Evolutionary conservation across 2,113 vertebrate genomes (phyloP), one percentile per base, ranked within the genome.

Genomic region (Tyto alba): DNA sequence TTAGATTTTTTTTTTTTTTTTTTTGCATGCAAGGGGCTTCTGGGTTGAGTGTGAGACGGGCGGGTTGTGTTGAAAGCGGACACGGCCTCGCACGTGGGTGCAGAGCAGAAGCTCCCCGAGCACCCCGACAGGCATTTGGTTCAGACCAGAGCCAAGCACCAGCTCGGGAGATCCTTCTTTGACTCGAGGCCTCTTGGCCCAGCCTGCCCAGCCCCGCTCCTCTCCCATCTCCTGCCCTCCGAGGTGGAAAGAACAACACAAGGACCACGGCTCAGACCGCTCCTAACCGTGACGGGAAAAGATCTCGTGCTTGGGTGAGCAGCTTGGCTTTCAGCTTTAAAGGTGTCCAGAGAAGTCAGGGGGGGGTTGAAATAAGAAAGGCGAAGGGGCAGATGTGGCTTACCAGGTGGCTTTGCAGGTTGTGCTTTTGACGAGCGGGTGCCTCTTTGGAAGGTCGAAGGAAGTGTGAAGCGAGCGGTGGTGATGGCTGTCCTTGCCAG

Each of bases 371-470:
- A 66, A 63, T 1, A 4, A 53, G 92, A 69, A 88, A 85, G 94
- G 55, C 1, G 25, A 84, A 87, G 84, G 57, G 88, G 90, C 79
- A 85, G 92, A 63, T 68, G 79, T 68, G 91, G 71, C 81, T 84
- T 94, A 57, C 77, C 73, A 36, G 88, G 77, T 89, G 83, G 86
- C 92, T 92, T 85, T 92, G 94, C 80, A 88, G 77, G 96, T 93
- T 6, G 80, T n/a, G 85, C 78, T 88, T 78, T 93, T 77, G 93
- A 57, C 0, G 23, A 60, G 59, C 1, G 74, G 83, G 76, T 9
- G 89, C 93, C 93, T 86, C 93, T 93, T 10, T 83, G 96, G 95
- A 96, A 93, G 89, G 96, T 80, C 1, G 56, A 56, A 3, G 95
- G 93, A 95, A 76, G 95, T 91, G 94, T 16, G 89, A 32, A 83